phyloP scores from a whole-genome alignment of 2,888 invertebrate species.

The Euzophera pinguis region DNA sequence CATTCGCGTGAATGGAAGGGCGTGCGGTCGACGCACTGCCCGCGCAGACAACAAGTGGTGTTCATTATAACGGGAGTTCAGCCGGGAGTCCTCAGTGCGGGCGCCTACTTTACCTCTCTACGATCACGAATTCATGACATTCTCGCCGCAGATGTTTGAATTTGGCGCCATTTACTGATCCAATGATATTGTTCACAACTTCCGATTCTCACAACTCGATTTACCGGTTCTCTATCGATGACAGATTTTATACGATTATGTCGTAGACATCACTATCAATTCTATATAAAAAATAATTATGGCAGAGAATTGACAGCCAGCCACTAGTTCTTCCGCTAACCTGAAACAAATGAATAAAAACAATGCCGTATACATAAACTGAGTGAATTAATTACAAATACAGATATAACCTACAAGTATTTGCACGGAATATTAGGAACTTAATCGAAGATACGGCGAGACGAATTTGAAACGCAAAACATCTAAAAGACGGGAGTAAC shows the following conservation, averaged over 20 bases:
- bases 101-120: constrained; percentile 41
- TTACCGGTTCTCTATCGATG: constrained; percentile 27
- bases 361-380: constrained; percentile 22
- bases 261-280: too few relatives aligned
- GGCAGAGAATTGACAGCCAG: constrained; percentile 66
- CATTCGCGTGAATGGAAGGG: constrained; percentile 72
- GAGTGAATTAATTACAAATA: constrained; percentile 27
- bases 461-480: too few relatives aligned
- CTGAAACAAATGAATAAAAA: constrained; percentile 30
- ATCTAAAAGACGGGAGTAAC: constrained; percentile 24
- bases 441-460: too few relatives aligned
- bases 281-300: constrained; percentile 47
- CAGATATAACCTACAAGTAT: constrained; percentile 13
- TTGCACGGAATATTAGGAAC: too few relatives aligned
- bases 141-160: constrained; percentile 30
- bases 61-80: constrained; percentile 77
- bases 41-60: constrained; percentile 73
- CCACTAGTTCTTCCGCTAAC: constrained; percentile 32
- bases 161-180: constrained; percentile 54
- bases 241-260: too few relatives aligned
- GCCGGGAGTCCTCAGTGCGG: constrained; percentile 62
- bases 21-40: constrained; percentile 78
- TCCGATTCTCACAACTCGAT: constrained; percentile 19
- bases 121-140: constrained; percentile 36
- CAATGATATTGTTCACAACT: constrained; percentile 15